phyloP scores from a whole-genome alignment of 2,888 invertebrate genomes.

The Pammene fasciana region DNA sequence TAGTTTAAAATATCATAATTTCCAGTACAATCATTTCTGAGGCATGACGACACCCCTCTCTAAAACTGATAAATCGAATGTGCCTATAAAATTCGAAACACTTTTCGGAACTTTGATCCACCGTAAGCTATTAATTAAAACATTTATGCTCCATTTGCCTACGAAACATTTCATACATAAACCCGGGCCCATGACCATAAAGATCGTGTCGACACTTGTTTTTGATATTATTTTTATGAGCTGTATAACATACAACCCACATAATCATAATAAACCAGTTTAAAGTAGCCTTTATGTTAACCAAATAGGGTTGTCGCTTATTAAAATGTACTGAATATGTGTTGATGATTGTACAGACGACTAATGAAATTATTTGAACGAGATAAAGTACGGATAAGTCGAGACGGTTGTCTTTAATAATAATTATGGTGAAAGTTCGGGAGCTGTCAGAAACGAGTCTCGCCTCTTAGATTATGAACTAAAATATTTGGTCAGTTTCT shows the following conservation, averaged over 20 bases:
- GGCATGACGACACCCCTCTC: not conserved
- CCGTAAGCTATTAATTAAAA: slow-evolving; percentile 36
- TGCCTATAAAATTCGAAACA: slow-evolving; percentile 9
- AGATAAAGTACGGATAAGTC: slow-evolving; percentile 60
- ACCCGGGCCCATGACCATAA: slow-evolving; percentile 25
- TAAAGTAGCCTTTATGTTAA: not conserved
- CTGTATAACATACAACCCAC: slow-evolving; percentile 16
- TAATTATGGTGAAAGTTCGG: slow-evolving; percentile 78
- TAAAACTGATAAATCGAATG: slow-evolving; percentile 16
- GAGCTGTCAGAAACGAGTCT: slow-evolving; percentile 62
- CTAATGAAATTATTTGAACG: slow-evolving; percentile 55
- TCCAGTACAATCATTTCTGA: too few relatives aligned
- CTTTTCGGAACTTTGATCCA: slow-evolving; percentile 22
- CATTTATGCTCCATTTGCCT: slow-evolving; percentile 29
- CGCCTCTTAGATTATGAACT: slow-evolving; percentile 58
- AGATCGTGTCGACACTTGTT: slow-evolving; percentile 36
- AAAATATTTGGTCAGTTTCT: slow-evolving; percentile 68
- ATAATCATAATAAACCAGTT: not conserved
- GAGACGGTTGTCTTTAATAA: slow-evolving; percentile 69
- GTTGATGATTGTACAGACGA: slow-evolving; percentile 18
- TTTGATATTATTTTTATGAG: slow-evolving; percentile 38
- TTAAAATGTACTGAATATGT: too few relatives aligned
- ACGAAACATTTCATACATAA: slow-evolving; percentile 30
- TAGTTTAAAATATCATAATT: too few relatives aligned
- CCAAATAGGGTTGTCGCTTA: not conserved